These are phyloP conservation scores for Coreoperca whiteheadi DNA, from an alignment of 2,113 vertebrate species.

Conservation along the genomic window DNA sequence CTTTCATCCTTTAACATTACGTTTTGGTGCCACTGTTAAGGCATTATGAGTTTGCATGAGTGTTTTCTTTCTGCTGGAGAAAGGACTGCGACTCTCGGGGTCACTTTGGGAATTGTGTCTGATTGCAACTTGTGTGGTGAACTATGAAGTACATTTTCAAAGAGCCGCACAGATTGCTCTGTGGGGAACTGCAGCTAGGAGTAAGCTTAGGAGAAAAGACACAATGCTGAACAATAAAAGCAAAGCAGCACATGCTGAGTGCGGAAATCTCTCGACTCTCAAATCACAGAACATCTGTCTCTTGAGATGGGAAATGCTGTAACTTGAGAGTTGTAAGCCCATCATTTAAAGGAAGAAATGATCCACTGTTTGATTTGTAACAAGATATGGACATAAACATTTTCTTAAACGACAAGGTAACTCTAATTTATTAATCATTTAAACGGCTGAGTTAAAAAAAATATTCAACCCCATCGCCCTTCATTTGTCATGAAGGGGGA, in stretches of 20 bases:
- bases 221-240: slow-evolving; percentile 47
- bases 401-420: background rate
- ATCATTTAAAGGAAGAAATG: background rate
- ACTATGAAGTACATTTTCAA: slow-evolving; percentile 77
- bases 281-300: slow-evolving; percentile 40
- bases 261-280: slow-evolving; percentile 35
- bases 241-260: slow-evolving; percentile 18
- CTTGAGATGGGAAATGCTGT: background rate
- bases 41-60: slow-evolving; percentile 62
- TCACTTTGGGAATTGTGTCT: slow-evolving; percentile 76
- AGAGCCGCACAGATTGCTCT: slow-evolving; percentile 63
- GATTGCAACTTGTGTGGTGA: slow-evolving; percentile 76
- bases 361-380: background rate
- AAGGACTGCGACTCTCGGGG: slow-evolving; percentile 47
- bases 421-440: too few relatives aligned
- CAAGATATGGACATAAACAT: background rate
- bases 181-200: slow-evolving; percentile 41
- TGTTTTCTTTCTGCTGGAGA: slow-evolving; percentile 53
- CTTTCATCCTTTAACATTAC: slow-evolving; percentile 70
- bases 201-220: slow-evolving; percentile 32
- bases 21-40: slow-evolving; percentile 74
- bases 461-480: too few relatives aligned
- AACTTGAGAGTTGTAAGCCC: slow-evolving; percentile 3
- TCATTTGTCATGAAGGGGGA: too few relatives aligned
- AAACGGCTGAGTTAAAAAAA: too few relatives aligned